Conservation (phyloP, 2,888 invertebrate genomes). For the Drosophila maculinotata region DNA sequence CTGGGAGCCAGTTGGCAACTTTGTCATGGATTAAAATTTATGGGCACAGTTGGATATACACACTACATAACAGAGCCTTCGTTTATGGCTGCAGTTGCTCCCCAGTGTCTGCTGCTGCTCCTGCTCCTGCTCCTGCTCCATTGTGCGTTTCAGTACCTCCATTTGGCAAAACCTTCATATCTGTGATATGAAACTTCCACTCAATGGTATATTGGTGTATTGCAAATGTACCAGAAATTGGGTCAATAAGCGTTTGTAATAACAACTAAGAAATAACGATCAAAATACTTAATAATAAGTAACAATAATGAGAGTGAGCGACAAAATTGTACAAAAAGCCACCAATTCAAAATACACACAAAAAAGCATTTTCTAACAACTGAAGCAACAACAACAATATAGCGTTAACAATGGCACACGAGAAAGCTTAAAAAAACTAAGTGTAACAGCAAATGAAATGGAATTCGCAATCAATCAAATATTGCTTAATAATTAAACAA, state of each 20-base stretch:
- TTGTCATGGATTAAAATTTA: conserved; percentile 72
- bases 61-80: conserved; percentile 27
- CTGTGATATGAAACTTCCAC: conserved; percentile 30
- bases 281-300: conserved; percentile 61
- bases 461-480: conserved; percentile 77
- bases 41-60: conserved; percentile 48
- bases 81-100: conserved; percentile 32
- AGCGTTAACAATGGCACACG: conserved; percentile 34
- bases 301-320: conserved; percentile 71
- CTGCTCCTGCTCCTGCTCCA: not conserved
- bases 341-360: conserved; percentile 29
- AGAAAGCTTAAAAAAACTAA: conserved; percentile 69
- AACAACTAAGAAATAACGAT: conserved; percentile 61
- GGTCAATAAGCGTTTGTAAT: conserved; percentile 72
- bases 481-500: conserved; percentile 78
- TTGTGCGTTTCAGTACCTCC: not conserved
- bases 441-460: conserved; percentile 69
- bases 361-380: conserved; percentile 56
- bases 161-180: conserved; percentile 11
- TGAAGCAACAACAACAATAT: conserved; percentile 44
- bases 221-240: conserved; percentile 54
- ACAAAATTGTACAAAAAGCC: conserved; percentile 59
- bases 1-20: conserved; percentile 63
- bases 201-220: conserved; percentile 51
- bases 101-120: not conserved